These are phyloP conservation scores for Halocynthia aurantium DNA, from an alignment of 23 tunicate species.

Conservation along the genomic window DNA sequence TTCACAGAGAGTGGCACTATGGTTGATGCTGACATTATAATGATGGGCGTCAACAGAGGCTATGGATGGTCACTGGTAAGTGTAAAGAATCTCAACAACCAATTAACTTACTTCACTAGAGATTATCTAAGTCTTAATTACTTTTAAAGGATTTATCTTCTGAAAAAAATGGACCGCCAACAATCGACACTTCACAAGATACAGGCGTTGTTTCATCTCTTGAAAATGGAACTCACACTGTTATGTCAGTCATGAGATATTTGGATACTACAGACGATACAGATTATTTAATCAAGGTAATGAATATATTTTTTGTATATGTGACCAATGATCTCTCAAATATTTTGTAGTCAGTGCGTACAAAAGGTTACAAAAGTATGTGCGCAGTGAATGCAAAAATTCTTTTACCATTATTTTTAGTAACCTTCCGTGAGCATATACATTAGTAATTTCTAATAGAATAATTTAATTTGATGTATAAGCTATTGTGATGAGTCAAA, in stretches of 20 bases:
- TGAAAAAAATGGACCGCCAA: slow-evolving; percentile 5
- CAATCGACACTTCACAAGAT: not conserved
- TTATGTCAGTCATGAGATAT: slow-evolving; percentile 3
- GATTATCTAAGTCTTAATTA: no score
- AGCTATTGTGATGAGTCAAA: no score
- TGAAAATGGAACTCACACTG: slow-evolving; percentile 24
- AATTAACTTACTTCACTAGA: no score
- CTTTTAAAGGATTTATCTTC: slow-evolving; percentile 3
- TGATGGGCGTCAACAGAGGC: not conserved
- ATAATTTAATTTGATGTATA: no score
- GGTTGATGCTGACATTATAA: slow-evolving; percentile 21
- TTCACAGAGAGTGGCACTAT: slow-evolving; percentile 10
- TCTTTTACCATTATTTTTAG: no score
- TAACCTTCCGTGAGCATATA: no score
- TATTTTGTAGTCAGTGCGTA: no score
- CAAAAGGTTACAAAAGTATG: no score
- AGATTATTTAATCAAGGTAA: slow-evolving; percentile 11
- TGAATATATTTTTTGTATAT: not conserved
- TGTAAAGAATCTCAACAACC: not conserved
- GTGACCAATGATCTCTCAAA: no score
- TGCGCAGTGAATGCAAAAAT: no score
- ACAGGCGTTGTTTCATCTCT: not conserved
- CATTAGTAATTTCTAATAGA: no score
- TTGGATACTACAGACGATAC: slow-evolving; percentile 2
- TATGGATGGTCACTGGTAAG: slow-evolving; percentile 3